Evolutionary conservation across 2,888 invertebrate species (phyloP).

Genomic region (Smittia sp.): DNA sequence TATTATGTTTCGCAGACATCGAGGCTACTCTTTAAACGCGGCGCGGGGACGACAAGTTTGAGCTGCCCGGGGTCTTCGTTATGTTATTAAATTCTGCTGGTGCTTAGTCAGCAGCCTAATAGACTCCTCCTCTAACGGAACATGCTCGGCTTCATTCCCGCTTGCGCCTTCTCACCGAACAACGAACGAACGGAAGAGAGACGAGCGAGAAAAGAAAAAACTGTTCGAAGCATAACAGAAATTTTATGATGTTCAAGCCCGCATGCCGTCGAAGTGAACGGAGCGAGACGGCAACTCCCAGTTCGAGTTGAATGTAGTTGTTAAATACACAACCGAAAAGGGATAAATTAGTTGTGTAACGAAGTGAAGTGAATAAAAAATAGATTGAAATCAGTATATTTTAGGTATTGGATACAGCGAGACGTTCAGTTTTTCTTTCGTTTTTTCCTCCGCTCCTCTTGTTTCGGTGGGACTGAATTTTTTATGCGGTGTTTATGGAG

Average conservation of each 20-base stretch:
- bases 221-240: neutral
- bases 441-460: neutral
- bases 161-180: slow-evolving; percentile 4
- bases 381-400: slow-evolving; percentile 42
- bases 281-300: slow-evolving; percentile 35
- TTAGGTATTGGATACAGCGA: slow-evolving; percentile 38
- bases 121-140: slow-evolving; percentile 36
- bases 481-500: slow-evolving; percentile 36
- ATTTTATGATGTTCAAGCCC: slow-evolving; percentile 24
- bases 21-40: neutral
- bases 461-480: neutral
- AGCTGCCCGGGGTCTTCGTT: neutral
- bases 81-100: slow-evolving; percentile 35
- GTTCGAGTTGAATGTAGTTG: slow-evolving; percentile 36
- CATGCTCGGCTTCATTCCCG: slow-evolving; percentile 22
- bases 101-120: slow-evolving; percentile 34
- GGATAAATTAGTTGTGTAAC: slow-evolving; percentile 41
- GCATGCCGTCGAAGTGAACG: neutral
- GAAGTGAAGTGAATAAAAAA: slow-evolving; percentile 42
- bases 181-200: neutral
- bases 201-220: neutral
- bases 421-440: slow-evolving; percentile 35
- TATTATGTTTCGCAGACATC: slow-evolving; percentile 31
- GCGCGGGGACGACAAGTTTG: slow-evolving; percentile 4
- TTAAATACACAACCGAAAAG: slow-evolving; percentile 40